Evolutionary conservation across 2,888 invertebrate species (phyloP).

Genomic region (Parnassius mnemosyne): DNA sequence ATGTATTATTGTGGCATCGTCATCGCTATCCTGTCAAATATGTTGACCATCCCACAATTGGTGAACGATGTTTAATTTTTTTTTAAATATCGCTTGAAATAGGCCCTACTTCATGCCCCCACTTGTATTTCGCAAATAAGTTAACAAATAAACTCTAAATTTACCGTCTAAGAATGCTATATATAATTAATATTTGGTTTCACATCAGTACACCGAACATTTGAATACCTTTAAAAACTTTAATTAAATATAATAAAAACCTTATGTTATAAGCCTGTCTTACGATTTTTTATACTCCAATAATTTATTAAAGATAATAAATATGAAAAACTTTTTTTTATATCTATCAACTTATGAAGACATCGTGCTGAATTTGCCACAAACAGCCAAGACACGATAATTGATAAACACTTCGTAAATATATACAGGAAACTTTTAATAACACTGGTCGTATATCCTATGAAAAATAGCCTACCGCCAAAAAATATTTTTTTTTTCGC

Average conservation of each 20-base stretch:
- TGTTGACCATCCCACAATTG: too few species aligned
- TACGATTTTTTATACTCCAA: neutral
- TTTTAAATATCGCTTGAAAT: too few species aligned
- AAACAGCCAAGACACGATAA: too few species aligned
- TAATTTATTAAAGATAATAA: neutral
- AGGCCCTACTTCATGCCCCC: neutral
- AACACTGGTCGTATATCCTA: too few species aligned
- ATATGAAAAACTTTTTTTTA: neutral
- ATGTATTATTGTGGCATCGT: too few species aligned
- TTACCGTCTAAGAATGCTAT: conserved; percentile 35
- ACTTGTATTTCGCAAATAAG: neutral
- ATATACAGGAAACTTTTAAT: too few species aligned
- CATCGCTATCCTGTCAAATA: too few species aligned
- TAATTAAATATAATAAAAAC: neutral
- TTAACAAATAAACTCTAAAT: neutral
- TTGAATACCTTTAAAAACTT: conserved; percentile 1
- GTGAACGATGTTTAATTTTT: too few species aligned
- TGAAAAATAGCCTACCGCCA: too few species aligned
- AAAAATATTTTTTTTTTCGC: too few species aligned
- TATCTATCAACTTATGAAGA: neutral
- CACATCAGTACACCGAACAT: conserved; percentile 34
- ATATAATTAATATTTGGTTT: conserved; percentile 57
- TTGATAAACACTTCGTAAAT: too few species aligned
- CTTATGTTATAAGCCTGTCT: neutral
- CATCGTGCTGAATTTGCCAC: too few species aligned